phyloP scores from a whole-genome alignment of 2,113 vertebrate genomes.

The Saccopteryx leptura region DNA sequence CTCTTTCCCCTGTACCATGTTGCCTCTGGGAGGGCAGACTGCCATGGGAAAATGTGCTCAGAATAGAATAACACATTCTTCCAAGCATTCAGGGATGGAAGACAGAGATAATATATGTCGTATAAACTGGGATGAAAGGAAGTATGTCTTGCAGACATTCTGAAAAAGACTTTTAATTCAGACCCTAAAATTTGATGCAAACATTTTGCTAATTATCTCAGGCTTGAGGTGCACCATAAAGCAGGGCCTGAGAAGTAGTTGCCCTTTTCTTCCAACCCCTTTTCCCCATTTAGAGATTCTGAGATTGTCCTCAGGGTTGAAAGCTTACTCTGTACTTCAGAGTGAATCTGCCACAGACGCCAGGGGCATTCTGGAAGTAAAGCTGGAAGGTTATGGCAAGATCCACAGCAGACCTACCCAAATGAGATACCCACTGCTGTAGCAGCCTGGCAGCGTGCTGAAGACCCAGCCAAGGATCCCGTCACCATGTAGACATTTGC shows the following conservation, averaged over 20 bases:
- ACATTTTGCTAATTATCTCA: background rate
- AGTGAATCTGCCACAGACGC: background rate
- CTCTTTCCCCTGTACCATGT: background rate
- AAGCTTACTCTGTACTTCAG: background rate
- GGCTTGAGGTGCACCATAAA: background rate
- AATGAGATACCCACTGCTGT: too few species aligned
- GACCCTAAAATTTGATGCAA: background rate
- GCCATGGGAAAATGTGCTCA: background rate
- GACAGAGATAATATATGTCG: background rate
- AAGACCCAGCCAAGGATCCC: background rate
- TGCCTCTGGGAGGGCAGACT: background rate
- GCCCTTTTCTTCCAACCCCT: rapidly evolving
- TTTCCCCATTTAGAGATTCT: background rate
- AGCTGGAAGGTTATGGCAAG: background rate
- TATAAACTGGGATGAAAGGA: background rate
- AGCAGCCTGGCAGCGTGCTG: background rate
- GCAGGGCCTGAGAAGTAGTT: background rate
- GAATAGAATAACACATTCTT: background rate
- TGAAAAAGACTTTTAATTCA: background rate
- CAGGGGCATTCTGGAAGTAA: background rate
- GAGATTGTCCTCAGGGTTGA: background rate
- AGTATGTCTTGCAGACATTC: background rate
- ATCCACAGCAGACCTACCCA: background rate
- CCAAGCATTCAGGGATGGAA: background rate
- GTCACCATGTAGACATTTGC: background rate